Evolutionary conservation across 64 coral and sea anemone species (phyloP).

Genomic region (Stylophora pistillata): DNA sequence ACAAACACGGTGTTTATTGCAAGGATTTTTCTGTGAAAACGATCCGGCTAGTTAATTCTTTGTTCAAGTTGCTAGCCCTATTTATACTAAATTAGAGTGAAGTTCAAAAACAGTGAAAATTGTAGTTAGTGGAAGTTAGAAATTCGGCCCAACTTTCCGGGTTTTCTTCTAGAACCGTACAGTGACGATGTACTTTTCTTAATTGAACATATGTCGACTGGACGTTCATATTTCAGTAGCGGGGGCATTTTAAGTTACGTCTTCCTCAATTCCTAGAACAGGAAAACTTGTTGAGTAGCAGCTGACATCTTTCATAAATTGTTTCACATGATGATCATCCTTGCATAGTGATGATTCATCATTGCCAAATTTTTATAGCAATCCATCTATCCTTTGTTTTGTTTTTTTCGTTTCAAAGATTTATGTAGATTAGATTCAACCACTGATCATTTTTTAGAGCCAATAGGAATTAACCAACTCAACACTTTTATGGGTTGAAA

Average conservation of each 20-base stretch:
- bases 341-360: slow-evolving; percentile 7
- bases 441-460: background rate
- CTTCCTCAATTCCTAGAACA: too few species aligned
- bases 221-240: too few species aligned
- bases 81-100: background rate
- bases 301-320: too few species aligned
- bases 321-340: background rate
- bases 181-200: too few species aligned
- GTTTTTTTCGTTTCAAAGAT: background rate
- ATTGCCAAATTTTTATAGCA: background rate
- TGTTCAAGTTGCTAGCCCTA: background rate
- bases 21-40: background rate
- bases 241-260: too few species aligned
- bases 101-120: background rate
- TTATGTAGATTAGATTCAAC: background rate
- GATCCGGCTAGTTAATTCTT: background rate
- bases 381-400: background rate
- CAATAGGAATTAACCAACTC: background rate
- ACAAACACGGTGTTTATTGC: background rate
- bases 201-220: too few species aligned
- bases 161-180: background rate
- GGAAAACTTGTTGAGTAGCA: too few species aligned
- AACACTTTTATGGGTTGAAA: background rate
- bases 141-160: background rate
- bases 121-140: background rate